phyloP scores from a whole-genome alignment of 2,113 vertebrate genomes.

The Dicerorhinus sumatrensis region DNA sequence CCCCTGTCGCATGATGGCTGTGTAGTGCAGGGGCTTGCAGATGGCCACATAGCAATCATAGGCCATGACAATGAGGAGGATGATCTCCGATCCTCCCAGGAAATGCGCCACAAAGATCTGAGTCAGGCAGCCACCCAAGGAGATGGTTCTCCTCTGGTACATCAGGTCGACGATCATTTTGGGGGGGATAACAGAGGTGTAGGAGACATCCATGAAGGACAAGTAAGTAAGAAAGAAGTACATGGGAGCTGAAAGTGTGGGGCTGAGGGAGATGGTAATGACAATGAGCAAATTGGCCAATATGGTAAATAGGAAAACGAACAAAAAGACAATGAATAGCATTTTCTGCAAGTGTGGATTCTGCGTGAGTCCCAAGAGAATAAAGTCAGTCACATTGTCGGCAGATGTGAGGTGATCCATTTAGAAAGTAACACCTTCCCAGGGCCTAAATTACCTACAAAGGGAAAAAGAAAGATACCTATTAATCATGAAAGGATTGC shows the following conservation, averaged over 20 bases:
- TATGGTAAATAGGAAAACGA: slow-evolving; percentile 62
- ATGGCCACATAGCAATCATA: slow-evolving; percentile 76
- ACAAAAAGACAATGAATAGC: slow-evolving; percentile 63
- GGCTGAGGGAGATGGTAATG: slow-evolving; percentile 31
- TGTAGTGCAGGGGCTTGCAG: slow-evolving; percentile 75
- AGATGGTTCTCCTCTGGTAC: slow-evolving; percentile 62
- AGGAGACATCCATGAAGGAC: slow-evolving; percentile 78
- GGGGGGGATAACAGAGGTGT: slow-evolving; percentile 72
- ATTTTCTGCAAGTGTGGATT: slow-evolving; percentile 68
- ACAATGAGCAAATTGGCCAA: slow-evolving; percentile 60
- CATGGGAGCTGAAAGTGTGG: slow-evolving; percentile 68
- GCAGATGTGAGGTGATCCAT: background rate
- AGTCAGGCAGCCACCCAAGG: slow-evolving; percentile 57
- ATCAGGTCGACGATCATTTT: slow-evolving; percentile 73
- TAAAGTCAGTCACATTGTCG: slow-evolving; percentile 66
- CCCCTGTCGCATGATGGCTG: slow-evolving; percentile 52
- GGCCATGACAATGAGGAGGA: slow-evolving; percentile 74
- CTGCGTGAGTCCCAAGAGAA: slow-evolving; percentile 63
- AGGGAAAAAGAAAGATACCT: background rate
- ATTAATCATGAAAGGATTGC: background rate
- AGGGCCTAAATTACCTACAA: background rate
- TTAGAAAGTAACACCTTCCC: background rate
- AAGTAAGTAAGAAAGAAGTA: slow-evolving; percentile 80
- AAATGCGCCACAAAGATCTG: slow-evolving; percentile 79
- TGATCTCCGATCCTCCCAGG: slow-evolving; percentile 72